Conservation (phyloP, 2,797 vertebrate species). For the Danio tinwini region DNA sequence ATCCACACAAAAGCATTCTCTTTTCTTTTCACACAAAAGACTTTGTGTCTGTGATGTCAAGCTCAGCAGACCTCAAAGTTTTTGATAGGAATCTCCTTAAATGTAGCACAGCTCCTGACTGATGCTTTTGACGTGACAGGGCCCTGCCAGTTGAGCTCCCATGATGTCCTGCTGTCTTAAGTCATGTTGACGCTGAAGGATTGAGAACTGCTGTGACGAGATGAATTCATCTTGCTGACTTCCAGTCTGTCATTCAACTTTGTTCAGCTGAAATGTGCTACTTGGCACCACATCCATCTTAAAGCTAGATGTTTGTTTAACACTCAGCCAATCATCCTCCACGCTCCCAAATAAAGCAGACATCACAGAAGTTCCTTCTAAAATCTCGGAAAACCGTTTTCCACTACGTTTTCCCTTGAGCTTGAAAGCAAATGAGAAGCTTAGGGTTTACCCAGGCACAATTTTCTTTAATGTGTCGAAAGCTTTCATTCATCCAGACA, state of each 20-base stretch:
- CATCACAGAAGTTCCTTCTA: conserved; percentile 61
- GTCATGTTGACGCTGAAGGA: conserved; percentile 69
- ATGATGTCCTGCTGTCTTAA: conserved; percentile 70
- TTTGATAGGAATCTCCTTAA: conserved; percentile 42
- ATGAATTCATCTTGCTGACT: conserved; percentile 64
- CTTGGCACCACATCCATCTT: conserved; percentile 21
- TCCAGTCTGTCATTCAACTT: conserved; percentile 57
- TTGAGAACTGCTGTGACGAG: conserved; percentile 71
- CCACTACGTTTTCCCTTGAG: conserved; percentile 52
- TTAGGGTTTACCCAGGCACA: neutral
- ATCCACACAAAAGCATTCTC: conserved; percentile 10
- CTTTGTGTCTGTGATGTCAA: conserved; percentile 20
- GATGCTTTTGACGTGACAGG: conserved; percentile 75
- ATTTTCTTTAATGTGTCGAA: conserved; percentile 47
- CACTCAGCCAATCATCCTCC: conserved; percentile 21
- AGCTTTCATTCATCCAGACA: conserved; percentile 67
- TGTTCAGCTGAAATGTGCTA: conserved; percentile 57
- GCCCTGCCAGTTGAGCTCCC: conserved; percentile 68
- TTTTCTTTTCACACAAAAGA: conserved; percentile 13
- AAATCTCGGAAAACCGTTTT: conserved; percentile 61
- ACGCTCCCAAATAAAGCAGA: conserved; percentile 57
- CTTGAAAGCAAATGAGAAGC: neutral
- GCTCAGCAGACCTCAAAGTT: conserved; percentile 38
- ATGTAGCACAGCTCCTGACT: conserved; percentile 53
- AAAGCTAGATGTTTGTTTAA: conserved; percentile 31